Conservation (phyloP, 2,888 invertebrate species). For the Steinernema scapterisci region DNA sequence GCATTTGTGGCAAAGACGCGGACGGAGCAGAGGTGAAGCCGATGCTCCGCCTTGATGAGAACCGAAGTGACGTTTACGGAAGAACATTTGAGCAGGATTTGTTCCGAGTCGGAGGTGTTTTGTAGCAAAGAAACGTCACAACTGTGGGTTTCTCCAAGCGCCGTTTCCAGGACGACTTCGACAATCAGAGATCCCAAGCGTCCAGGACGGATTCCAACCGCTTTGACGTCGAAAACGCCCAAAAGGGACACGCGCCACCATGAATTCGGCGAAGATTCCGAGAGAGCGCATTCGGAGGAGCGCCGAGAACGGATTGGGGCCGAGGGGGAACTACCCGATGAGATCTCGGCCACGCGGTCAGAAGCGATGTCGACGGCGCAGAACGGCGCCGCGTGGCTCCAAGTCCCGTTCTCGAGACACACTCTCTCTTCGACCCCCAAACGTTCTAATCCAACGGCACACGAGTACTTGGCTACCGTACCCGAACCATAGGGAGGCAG, state of each 20-base stretch:
- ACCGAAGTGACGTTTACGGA: slow-evolving; percentile 41
- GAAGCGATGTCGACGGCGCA: slow-evolving; percentile 60
- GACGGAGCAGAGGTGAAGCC: slow-evolving; percentile 54
- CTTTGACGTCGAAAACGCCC: slow-evolving; percentile 32
- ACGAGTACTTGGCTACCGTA: slow-evolving; percentile 84
- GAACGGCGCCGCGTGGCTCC: slow-evolving; percentile 52
- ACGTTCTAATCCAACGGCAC: slow-evolving; percentile 85
- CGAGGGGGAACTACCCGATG: slow-evolving; percentile 46
- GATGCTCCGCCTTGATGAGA: slow-evolving; percentile 45
- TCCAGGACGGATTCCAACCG: slow-evolving; percentile 33
- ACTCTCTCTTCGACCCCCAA: slow-evolving; percentile 83
- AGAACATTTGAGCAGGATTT: slow-evolving; percentile 30
- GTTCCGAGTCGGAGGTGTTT: slow-evolving; percentile 12
- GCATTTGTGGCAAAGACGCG: slow-evolving; percentile 57
- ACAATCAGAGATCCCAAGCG: slow-evolving; percentile 25
- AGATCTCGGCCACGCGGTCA: slow-evolving; percentile 52
- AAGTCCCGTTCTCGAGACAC: slow-evolving; percentile 51
- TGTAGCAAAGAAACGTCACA: slow-evolving; percentile 30
- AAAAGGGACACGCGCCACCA: slow-evolving; percentile 36
- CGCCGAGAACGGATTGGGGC: slow-evolving; percentile 36
- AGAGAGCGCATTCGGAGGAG: slow-evolving; percentile 33
- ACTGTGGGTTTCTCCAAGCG: slow-evolving; percentile 10
- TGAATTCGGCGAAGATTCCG: slow-evolving; percentile 31
- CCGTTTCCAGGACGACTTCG: slow-evolving; percentile 35
- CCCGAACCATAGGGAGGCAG: slow-evolving; percentile 73